Percentiles rank a stretch among this genome's conserved stretches.
phyloP scores from a whole-genome alignment of 2,113 vertebrate genomes.

The Siniperca knerii region DNA sequence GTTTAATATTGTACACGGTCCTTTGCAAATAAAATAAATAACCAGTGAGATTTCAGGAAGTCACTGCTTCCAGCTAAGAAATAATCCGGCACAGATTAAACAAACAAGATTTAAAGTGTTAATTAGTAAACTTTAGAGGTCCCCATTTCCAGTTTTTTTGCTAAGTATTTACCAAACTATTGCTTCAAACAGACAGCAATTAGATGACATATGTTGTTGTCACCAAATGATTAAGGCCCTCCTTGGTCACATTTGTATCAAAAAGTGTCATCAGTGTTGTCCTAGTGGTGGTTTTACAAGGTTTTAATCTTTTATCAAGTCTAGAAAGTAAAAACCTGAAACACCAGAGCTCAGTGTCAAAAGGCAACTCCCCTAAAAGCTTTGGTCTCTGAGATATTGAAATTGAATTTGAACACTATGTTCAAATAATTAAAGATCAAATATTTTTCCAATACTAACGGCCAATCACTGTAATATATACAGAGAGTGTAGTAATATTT shows the following conservation, averaged over 20 bases:
- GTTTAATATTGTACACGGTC: not conserved
- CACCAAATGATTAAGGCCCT: not conserved
- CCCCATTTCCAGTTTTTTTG: no score
- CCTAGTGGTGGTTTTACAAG: not conserved
- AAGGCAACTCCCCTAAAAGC: not conserved
- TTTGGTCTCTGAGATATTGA: not conserved
- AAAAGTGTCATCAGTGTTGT: not conserved
- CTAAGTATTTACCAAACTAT: not conserved
- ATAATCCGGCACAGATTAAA: no score
- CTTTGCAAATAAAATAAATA: not conserved
- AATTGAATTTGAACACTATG: not conserved
- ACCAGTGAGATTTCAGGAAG: not conserved
- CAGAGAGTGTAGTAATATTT: not conserved
- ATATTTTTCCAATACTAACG: not conserved
- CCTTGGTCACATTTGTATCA: not conserved
- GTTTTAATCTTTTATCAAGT: not conserved
- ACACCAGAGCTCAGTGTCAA: not conserved
- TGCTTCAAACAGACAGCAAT: not conserved
- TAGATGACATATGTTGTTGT: not conserved
- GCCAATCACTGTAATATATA: not conserved
- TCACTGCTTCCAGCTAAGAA: no score
- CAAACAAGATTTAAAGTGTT: no score
- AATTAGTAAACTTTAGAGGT: no score
- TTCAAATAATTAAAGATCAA: not conserved
- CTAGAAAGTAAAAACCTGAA: no score